phyloP scores from a whole-genome alignment of 2,113 vertebrate species.

The Gavialis gangeticus region DNA sequence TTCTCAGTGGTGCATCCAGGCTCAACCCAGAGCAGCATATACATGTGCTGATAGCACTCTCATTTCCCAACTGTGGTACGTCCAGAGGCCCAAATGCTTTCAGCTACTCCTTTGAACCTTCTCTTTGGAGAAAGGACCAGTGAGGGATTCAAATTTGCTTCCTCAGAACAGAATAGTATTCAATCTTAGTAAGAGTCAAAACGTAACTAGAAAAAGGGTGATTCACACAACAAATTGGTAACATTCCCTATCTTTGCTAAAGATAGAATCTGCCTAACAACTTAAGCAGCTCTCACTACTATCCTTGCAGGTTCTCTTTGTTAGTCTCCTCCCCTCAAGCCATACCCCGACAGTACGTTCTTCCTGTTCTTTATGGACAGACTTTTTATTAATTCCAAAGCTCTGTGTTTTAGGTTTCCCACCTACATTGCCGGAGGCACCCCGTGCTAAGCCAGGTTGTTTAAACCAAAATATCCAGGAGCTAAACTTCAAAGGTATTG shows the following conservation, averaged over 20 bases:
- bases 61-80: background rate
- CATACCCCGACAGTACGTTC: rapidly evolving
- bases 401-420: background rate
- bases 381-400: background rate
- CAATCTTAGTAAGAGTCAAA: background rate
- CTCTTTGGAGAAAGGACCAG: background rate
- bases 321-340: background rate
- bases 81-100: background rate
- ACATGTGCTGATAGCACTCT: background rate
- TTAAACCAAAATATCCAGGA: background rate
- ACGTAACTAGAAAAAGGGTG: background rate
- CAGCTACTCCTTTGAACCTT: background rate
- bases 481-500: background rate
- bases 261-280: background rate
- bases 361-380: background rate
- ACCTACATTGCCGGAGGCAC: background rate
- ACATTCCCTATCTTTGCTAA: background rate
- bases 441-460: background rate
- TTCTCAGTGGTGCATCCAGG: too few relatives aligned
- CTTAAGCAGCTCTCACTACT: background rate
- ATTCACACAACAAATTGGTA: background rate
- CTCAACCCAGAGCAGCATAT: too few relatives aligned
- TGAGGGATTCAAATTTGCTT: background rate
- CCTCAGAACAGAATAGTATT: background rate
- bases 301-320: background rate